Conservation (phyloP, 2,888 invertebrate genomes). For the Macrosiphum euphorbiae region DNA sequence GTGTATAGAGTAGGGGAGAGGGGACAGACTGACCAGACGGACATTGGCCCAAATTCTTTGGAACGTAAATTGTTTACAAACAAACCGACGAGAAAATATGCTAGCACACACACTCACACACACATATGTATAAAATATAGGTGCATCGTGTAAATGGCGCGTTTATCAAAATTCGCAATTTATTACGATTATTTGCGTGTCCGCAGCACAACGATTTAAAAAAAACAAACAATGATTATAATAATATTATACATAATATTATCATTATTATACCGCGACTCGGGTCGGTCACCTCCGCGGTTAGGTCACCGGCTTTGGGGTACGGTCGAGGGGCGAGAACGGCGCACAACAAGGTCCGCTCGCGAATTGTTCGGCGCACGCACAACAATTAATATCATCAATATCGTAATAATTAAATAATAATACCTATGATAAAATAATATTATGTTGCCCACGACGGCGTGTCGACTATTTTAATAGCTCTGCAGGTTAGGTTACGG, state of each 20-base stretch:
- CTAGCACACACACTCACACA: not conserved
- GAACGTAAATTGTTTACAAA: conserved; percentile 39
- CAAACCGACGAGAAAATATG: not conserved
- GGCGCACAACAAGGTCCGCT: not conserved
- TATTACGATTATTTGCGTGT: not conserved
- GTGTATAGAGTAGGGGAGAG: not conserved
- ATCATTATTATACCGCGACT: too few relatives aligned
- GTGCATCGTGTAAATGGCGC: not conserved
- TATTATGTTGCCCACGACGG: not conserved
- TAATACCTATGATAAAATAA: not conserved
- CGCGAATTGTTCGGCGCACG: not conserved
- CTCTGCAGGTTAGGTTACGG: not conserved
- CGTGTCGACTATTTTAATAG: not conserved
- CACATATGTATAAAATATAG: not conserved
- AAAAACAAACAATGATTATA: not conserved
- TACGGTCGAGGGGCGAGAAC: conserved; percentile 19
- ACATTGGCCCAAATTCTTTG: conserved; percentile 36
- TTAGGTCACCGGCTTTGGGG: conserved; percentile 28
- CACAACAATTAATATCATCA: not conserved
- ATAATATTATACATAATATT: too few relatives aligned
- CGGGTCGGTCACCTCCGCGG: conserved; percentile 38
- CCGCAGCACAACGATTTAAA: conserved; percentile 14
- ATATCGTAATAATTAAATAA: not conserved
- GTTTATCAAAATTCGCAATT: not conserved
- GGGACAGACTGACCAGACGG: not conserved